Base-by-base conservation (phyloP, 2,888 invertebrate genomes). In the Lithophane leautieri region DNA sequence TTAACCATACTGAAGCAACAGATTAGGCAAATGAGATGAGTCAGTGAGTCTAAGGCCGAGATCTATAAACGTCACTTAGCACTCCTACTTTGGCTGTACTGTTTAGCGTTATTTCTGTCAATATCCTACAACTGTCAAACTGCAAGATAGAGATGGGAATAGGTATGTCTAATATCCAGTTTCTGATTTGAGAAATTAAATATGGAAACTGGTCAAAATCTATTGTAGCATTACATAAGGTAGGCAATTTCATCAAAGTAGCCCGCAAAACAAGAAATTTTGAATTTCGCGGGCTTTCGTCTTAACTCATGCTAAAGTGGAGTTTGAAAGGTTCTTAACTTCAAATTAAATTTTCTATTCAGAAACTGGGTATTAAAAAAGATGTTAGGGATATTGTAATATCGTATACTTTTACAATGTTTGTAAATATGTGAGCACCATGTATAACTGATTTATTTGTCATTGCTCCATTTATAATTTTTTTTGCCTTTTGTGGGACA, bases 21-120 rank as follows among this genome's bases (percentile, higher is more conserved):
- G 19, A 77, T 61, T 61, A 83, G 58, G 70, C 71, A 56, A 79
- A 77, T 78, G 68, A 72, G 52, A 86, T 85, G 79, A 83, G 69
- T 73, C 74, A 67, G 73, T 74, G 74, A 75, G 34, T 7, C 56
- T 56, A 16, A 67, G 19, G n/a, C 7, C 7, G 19, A n/a, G 34
- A 67, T 67, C 60, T 60, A 7, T 19, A 67, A 60, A 67, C 60
- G 19, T n/a, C 34, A 60, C n/a, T 12, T 19, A n/a, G 16, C 34
- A 34, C 3, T n/a, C n/a, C 16, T n/a, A n/a, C 3, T 34, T 16
- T 67, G 16, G 9, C 22, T 44, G 65, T 44, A 47, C 34, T 34
- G 34, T 34, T 6, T 6, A 34, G 16, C 16, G 0, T 50, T 34
- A 66, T 11, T 34, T 66, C 9, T 66, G 28, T 28, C 28, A 16